These are phyloP conservation scores for Dicyrtoma fusca DNA, from an alignment of 2,888 invertebrate species.

Conservation along the genomic window DNA sequence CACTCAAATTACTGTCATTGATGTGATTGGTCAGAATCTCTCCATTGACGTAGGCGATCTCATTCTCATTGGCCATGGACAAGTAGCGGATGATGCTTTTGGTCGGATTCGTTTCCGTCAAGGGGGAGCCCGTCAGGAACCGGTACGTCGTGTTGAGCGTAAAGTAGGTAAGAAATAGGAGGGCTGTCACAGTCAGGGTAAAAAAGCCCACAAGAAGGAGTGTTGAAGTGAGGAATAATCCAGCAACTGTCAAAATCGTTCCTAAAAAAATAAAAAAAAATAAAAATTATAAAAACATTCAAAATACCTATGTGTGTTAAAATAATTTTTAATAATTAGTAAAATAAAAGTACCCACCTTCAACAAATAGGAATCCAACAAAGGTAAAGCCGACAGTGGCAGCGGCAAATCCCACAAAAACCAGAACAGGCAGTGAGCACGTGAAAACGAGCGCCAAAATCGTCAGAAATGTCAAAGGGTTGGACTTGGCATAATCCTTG, in stretches of 20 bases:
- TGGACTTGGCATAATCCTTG: conserved; percentile 48
- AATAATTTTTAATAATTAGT: too few species aligned
- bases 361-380: conserved; percentile 53
- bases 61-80: not conserved
- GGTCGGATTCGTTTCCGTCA: conserved; percentile 19
- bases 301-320: not conserved
- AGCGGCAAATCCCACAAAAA: conserved; percentile 50
- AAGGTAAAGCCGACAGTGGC: conserved; percentile 51
- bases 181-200: conserved; percentile 45
- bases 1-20: too few species aligned
- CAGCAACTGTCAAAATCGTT: conserved; percentile 48
- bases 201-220: conserved; percentile 46
- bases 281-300: conserved; percentile 8
- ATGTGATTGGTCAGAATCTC: conserved; percentile 18
- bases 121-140: conserved; percentile 23
- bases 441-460: conserved; percentile 46
- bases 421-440: conserved; percentile 48
- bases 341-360: conserved; percentile 39
- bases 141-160: conserved; percentile 42
- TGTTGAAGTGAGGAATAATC: conserved; percentile 44
- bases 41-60: conserved; percentile 6
- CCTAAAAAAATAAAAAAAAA: conserved; percentile 36
- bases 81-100: conserved; percentile 18
- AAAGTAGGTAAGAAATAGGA: conserved; percentile 43
- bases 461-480: conserved; percentile 51